Conservation (phyloP, 2,797 vertebrate genomes). For the Tiaroga cobitis region DNA sequence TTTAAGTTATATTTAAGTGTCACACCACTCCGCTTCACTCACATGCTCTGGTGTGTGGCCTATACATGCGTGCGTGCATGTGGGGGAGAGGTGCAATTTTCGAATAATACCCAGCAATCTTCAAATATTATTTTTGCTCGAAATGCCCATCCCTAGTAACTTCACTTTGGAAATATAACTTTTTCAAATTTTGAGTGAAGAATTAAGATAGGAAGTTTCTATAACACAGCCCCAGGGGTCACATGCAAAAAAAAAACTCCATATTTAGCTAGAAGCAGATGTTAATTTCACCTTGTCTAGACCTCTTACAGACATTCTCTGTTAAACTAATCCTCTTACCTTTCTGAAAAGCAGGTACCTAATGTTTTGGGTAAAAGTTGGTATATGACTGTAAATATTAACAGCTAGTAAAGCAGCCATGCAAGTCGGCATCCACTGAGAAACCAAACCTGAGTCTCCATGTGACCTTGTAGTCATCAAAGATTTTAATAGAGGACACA, state of each 20-base stretch:
- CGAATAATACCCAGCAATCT: too few relatives aligned
- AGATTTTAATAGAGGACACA: conserved; percentile 32
- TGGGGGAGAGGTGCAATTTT: too few relatives aligned
- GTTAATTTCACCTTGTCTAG: neutral
- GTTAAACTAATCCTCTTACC: neutral
- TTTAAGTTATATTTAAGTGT: neutral
- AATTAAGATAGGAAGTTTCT: neutral
- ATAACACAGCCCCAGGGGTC: neutral
- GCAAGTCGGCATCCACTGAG: neutral
- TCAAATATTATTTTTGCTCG: too few relatives aligned
- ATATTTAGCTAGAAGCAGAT: neutral
- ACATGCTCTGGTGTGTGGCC: too few relatives aligned
- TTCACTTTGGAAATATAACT: neutral
- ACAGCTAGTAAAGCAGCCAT: conserved; percentile 23
- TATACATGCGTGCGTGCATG: too few relatives aligned
- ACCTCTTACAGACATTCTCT: neutral
- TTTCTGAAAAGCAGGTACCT: conserved; percentile 15
- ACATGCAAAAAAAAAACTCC: neutral
- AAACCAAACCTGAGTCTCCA: conserved; percentile 26
- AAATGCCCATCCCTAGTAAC: neutral
- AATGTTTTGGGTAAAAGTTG: neutral
- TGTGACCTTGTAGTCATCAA: conserved; percentile 32
- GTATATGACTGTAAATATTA: neutral
- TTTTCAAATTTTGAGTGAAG: neutral
- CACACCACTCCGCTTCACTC: too few relatives aligned